phyloP scores from a whole-genome alignment of 2,797 vertebrate species.

The Mormyrops boulengeri region DNA sequence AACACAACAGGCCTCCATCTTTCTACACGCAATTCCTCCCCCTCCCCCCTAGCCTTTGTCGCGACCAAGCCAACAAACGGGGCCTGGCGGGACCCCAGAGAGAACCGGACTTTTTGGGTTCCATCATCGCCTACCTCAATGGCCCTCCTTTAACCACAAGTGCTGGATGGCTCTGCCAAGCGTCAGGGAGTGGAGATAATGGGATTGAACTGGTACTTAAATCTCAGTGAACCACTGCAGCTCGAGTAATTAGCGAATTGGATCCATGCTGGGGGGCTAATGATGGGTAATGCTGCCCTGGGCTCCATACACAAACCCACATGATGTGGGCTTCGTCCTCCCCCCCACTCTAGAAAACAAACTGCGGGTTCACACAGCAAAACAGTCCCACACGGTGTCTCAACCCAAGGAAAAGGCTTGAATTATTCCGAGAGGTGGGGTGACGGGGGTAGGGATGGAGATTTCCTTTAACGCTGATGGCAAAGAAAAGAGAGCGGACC shows the following conservation, averaged over 20 bases:
- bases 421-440: constrained; percentile 7
- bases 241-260: constrained; percentile 92
- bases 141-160: constrained; percentile 63
- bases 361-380: constrained; percentile 7
- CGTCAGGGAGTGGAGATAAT: constrained; percentile 88
- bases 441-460: constrained; percentile 27
- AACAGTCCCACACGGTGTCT: constrained; percentile 4
- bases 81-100: constrained; percentile 33
- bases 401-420: constrained; percentile 39
- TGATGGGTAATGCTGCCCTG: constrained; percentile 84
- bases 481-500: constrained; percentile 72
- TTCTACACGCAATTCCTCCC: not conserved
- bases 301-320: constrained; percentile 61
- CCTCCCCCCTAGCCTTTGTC: constrained; percentile 22
- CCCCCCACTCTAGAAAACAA: constrained; percentile 5
- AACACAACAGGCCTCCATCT: constrained; percentile 33
- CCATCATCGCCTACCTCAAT: constrained; percentile 77
- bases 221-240: constrained; percentile 89
- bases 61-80: not conserved
- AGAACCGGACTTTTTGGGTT: constrained; percentile 56
- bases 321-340: constrained; percentile 11
- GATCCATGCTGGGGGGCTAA: constrained; percentile 89
- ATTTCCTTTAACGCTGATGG: constrained; percentile 76
- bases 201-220: constrained; percentile 92
- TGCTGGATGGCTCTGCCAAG: constrained; percentile 72